Conservation (phyloP, 1,140 invertebrate genomes). For the Ladona fulva region DNA sequence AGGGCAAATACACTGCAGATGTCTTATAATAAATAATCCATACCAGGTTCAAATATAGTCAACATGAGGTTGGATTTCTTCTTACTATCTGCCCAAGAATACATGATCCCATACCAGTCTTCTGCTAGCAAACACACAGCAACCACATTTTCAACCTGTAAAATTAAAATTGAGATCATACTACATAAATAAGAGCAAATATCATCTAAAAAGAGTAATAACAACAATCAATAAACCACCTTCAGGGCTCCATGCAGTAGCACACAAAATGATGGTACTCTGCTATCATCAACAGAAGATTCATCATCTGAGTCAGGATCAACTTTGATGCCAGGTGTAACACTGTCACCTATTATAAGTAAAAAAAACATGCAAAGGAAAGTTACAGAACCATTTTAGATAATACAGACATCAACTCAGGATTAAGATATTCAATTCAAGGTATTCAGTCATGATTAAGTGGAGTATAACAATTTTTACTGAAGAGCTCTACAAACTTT, state of each 20-base stretch:
- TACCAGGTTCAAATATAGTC: slow-evolving; percentile 72
- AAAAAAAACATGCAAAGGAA: too few relatives aligned
- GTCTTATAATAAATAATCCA: slow-evolving; percentile 16
- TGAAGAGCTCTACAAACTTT: too few relatives aligned
- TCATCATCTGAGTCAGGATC: slow-evolving; percentile 45
- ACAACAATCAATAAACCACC: slow-evolving; percentile 36
- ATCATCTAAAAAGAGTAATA: not conserved
- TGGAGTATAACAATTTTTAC: too few relatives aligned
- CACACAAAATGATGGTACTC: slow-evolving; percentile 83
- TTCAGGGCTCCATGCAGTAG: slow-evolving; percentile 90
- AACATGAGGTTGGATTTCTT: slow-evolving; percentile 94
- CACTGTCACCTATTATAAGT: not conserved
- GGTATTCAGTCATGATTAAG: too few relatives aligned
- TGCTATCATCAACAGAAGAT: slow-evolving; percentile 62
- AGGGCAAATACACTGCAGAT: too few relatives aligned
- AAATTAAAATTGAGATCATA: slow-evolving; percentile 19
- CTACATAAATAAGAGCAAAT: not conserved
- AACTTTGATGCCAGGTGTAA: slow-evolving; percentile 30
- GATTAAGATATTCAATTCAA: too few relatives aligned
- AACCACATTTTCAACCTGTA: slow-evolving; percentile 69
- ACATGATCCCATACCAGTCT: slow-evolving; percentile 90
- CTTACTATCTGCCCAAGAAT: slow-evolving; percentile 88
- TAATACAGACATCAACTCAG: too few relatives aligned
- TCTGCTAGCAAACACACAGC: slow-evolving; percentile 68
- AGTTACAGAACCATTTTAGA: too few relatives aligned